Conservation (phyloP, 2,113 vertebrate genomes). For the Passer domesticus region DNA sequence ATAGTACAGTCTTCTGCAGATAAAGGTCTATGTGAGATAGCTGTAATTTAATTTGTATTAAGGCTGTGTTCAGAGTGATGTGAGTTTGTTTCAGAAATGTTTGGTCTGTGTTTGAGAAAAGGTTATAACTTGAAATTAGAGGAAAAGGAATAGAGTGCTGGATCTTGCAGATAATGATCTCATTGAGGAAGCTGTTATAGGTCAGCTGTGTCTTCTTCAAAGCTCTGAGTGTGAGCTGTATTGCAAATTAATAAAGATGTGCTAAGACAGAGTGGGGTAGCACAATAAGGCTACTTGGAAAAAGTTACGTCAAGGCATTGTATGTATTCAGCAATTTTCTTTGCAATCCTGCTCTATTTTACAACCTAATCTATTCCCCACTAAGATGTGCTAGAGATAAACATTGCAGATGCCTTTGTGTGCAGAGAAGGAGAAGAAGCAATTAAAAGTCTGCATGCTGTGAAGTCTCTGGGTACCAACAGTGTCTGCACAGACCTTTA, state of each 20-base stretch:
- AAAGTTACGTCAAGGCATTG: neutral
- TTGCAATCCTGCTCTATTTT: neutral
- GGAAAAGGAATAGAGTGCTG: neutral
- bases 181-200: neutral
- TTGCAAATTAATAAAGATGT: neutral
- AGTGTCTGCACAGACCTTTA: neutral
- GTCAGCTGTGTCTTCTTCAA: neutral
- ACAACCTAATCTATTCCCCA: neutral
- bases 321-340: neutral
- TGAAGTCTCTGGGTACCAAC: neutral
- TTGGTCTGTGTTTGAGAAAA: neutral
- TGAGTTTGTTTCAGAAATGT: neutral
- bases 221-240: neutral
- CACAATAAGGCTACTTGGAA: neutral
- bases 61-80: neutral
- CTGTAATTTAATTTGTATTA: neutral
- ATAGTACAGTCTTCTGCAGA: neutral
- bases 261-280: neutral
- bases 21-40: neutral
- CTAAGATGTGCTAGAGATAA: neutral
- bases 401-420: neutral
- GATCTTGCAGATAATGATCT: neutral
- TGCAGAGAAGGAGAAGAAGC: neutral
- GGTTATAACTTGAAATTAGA: neutral
- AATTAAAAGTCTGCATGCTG: conserved; percentile 36